These are phyloP conservation scores for Girardia tigrina DNA, from an alignment of 2,888 invertebrate species.

Conservation along the genomic window DNA sequence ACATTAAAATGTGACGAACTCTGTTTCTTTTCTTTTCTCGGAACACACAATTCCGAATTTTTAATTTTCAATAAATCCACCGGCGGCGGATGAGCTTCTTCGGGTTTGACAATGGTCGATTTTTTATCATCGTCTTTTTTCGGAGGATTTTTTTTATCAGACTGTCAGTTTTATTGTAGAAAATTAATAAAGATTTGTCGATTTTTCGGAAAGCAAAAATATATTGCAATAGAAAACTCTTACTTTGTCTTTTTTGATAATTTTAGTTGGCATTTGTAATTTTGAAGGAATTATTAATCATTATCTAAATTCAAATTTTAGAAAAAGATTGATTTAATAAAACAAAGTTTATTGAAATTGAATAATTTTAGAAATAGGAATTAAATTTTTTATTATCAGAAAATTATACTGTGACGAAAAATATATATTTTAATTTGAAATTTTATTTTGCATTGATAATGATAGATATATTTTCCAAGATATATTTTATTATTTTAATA, in stretches of 20 bases:
- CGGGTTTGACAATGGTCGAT: background rate
- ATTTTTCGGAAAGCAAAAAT: no score
- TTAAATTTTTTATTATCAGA: no score
- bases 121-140: constrained; percentile 9
- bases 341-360: no score
- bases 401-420: no score
- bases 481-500: no score
- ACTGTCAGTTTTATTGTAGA: background rate
- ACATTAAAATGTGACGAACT: constrained; percentile 84
- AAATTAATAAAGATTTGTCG: no score
- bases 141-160: constrained; percentile 1
- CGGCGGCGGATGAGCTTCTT: constrained; percentile 59
- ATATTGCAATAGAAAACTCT: no score
- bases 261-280: background rate
- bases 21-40: constrained; percentile 72
- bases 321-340: background rate
- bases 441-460: no score
- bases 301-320: background rate
- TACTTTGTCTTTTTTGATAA: background rate
- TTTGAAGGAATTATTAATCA: constrained; percentile 2
- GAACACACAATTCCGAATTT: constrained; percentile 58
- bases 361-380: no score
- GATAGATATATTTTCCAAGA: no score
- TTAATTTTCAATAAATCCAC: constrained; percentile 64
- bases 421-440: no score